Percentiles rank a stretch among this genome's conserved stretches.
phyloP scores from a whole-genome alignment of 2,113 vertebrate species.

The Neodontobutis hainanensis region DNA sequence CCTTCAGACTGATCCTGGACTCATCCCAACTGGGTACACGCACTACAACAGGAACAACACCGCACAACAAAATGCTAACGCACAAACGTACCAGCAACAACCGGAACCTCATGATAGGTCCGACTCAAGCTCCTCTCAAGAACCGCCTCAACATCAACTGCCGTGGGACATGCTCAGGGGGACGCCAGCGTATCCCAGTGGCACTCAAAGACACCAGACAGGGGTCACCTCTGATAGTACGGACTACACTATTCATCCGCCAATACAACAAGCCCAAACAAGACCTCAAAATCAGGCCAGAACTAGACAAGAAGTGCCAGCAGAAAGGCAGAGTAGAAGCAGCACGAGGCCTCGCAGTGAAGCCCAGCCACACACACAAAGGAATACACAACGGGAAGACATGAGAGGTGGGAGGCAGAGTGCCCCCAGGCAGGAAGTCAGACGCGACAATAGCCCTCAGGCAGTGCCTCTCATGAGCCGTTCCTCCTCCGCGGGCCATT shows the following conservation, averaged over 20 bases:
- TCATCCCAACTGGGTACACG: slow-evolving; percentile 64
- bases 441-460: slow-evolving; percentile 49
- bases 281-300: slow-evolving; percentile 10
- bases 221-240: slow-evolving; percentile 29
- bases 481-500: slow-evolving; percentile 33
- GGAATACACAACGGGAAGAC: slow-evolving; percentile 36
- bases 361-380: slow-evolving; percentile 38
- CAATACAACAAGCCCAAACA: slow-evolving; percentile 7
- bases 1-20: slow-evolving; percentile 15
- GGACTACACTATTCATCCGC: slow-evolving; percentile 40
- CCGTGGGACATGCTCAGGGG: slow-evolving; percentile 75
- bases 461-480: slow-evolving; percentile 46
- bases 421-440: slow-evolving; percentile 53
- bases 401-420: slow-evolving; percentile 47
- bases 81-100: slow-evolving; percentile 54
- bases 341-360: slow-evolving; percentile 17
- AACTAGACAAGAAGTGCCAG: slow-evolving; percentile 28
- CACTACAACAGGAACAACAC: slow-evolving; percentile 42
- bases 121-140: slow-evolving; percentile 15
- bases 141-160: slow-evolving; percentile 39
- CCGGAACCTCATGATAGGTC: background rate
- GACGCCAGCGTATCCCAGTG: slow-evolving; percentile 74
- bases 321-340: slow-evolving; percentile 16
- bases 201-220: slow-evolving; percentile 16
- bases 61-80: slow-evolving; percentile 46